These are phyloP conservation scores for Linepithema humile DNA, from an alignment of 1,140 invertebrate species.

Conservation along the genomic window DNA sequence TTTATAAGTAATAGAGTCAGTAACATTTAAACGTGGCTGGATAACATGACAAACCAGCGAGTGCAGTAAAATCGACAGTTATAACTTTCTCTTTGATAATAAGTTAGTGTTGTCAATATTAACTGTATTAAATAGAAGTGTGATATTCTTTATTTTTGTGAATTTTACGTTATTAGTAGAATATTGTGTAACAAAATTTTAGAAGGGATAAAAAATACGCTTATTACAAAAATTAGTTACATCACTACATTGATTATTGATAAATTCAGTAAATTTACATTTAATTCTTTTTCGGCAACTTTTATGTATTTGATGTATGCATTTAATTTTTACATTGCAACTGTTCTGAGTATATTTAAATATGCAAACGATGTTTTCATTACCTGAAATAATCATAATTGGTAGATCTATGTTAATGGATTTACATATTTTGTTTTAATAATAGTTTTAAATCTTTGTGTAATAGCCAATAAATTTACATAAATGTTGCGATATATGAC, in stretches of 20 bases:
- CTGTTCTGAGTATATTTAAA: conserved; percentile 64
- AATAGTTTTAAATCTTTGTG: neutral
- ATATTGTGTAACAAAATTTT: neutral
- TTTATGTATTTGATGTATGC: neutral
- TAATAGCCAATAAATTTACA: neutral
- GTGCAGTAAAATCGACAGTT: neutral
- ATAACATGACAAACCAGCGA: neutral
- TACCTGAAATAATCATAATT: conserved; percentile 54
- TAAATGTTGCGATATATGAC: neutral
- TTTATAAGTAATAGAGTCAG: neutral
- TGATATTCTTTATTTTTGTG: neutral
- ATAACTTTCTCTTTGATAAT: neutral
- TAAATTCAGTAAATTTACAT: conserved; percentile 6
- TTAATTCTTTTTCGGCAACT: neutral
- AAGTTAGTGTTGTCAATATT: neutral
- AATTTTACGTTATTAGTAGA: too few relatives aligned
- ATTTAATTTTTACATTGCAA: conserved; percentile 3
- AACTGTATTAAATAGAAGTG: neutral
- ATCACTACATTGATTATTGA: conserved; percentile 1
- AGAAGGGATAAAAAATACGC: neutral
- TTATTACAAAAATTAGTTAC: neutral
- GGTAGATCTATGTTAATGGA: neutral
- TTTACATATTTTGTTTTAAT: neutral
- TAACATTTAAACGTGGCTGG: neutral
- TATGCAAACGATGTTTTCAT: conserved; percentile 66